Conservation (phyloP, 2,113 vertebrate species). For the Acinonyx jubatus region DNA sequence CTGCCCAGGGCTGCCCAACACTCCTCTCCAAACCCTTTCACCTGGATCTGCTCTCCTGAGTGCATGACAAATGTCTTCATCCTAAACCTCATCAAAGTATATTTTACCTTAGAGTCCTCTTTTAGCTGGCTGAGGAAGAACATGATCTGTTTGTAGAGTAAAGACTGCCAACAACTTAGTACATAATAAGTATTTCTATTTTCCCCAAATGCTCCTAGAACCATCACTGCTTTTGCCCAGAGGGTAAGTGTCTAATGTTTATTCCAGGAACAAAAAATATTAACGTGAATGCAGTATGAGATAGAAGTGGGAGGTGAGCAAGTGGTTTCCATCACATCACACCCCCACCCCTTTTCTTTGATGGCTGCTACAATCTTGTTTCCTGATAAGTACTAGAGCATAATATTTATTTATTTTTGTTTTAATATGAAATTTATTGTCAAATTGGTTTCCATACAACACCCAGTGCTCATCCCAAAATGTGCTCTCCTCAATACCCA, state of each 20-base stretch:
- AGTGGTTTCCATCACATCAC: background rate
- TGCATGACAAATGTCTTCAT: background rate
- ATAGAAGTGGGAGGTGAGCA: background rate
- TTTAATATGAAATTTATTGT: no score
- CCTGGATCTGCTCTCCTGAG: background rate
- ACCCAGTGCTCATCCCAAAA: no score
- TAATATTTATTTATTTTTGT: background rate
- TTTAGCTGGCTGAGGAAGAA: background rate
- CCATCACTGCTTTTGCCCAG: background rate
- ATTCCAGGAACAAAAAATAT: background rate
- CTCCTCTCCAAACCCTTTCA: background rate
- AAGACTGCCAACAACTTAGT: background rate
- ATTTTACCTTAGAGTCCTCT: background rate
- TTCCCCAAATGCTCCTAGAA: background rate
- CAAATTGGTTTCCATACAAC: no score
- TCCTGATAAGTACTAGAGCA: background rate
- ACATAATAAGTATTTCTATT: background rate
- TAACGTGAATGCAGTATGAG: background rate
- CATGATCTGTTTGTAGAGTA: background rate
- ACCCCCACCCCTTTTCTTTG: background rate
- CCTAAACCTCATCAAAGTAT: background rate
- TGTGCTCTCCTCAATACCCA: no score
- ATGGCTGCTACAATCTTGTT: background rate
- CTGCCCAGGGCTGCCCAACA: background rate
- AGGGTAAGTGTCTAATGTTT: background rate